phyloP scores from a whole-genome alignment of 2,113 vertebrate species.

The Phodopus roborovskii region DNA sequence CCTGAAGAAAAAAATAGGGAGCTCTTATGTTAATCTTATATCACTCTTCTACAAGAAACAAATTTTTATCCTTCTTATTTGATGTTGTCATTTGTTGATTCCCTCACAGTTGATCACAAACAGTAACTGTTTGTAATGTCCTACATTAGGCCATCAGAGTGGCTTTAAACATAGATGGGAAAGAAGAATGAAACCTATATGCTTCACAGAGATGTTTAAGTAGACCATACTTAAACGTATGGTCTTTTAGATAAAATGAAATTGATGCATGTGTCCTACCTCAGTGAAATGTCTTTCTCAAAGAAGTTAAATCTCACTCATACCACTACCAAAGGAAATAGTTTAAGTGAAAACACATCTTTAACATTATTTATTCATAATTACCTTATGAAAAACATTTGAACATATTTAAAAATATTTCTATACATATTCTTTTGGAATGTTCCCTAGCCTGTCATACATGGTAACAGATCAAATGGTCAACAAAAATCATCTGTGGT shows the following conservation, averaged over 20 bases:
- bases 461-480: no score
- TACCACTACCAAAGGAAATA: not conserved
- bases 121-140: not conserved
- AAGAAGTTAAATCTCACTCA: slow-evolving; percentile 9
- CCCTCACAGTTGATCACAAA: not conserved
- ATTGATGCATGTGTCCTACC: not conserved
- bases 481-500: not conserved
- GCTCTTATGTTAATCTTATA: not conserved
- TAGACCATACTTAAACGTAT: slow-evolving; percentile 24
- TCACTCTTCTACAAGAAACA: not conserved
- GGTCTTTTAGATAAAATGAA: slow-evolving; percentile 23
- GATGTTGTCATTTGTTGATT: not conserved
- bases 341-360: slow-evolving; percentile 60
- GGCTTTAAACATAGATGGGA: not conserved
- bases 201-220: not conserved
- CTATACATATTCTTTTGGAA: not conserved
- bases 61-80: not conserved
- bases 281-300: not conserved
- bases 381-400: slow-evolving; percentile 47
- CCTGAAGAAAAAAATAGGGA: not conserved
- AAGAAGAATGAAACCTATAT: not conserved
- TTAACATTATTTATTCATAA: slow-evolving; percentile 60
- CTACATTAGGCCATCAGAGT: not conserved
- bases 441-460: not conserved
- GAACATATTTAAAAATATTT: not conserved